Base-by-base conservation (phyloP, 1,140 invertebrate species). In the Andrena cerasifolii region DNA sequence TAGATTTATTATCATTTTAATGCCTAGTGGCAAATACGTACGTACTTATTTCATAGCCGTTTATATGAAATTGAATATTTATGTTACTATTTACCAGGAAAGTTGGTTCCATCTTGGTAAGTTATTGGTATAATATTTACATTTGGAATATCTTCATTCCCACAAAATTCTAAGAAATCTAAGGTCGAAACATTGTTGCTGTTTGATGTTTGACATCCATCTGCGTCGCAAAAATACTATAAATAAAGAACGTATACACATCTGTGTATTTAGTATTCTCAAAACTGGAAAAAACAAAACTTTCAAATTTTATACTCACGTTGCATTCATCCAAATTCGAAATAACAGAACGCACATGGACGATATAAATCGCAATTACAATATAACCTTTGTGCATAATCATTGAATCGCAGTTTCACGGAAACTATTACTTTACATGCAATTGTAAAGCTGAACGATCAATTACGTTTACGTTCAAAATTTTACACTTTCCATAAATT, bases 331-430 rank as follows among this genome's bases (percentile, higher is more conserved):
- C 14, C 28, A 0, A 0, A 5, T 26, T 16, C 18, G 8, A 18
- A 18, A 24, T 8, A 26, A 26, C 47, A 58, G 12, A 36, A 67
- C 8, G 14, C 2, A 33, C 3, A 28, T 7, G 4, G 14, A 6
- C 4, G 3, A 68, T 3, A 16, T 67, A 33, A n/a, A 67, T 16
- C 0, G 16, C 21, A 75, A 16, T 24, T 26, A 3, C n/a, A n/a
- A n/a, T 7, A 68, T 75, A 75, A 75, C 63, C 63, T 47, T 47
- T 47, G 24, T 26, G 26, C 63, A 75, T 75, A 75, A 47, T 26
- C 36, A 10, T 40, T 40, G 3, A 10, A 40, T 40, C 10, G 36
- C 36, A 40, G 10, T n/a, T n/a, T n/a, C n/a, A n/a, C n/a, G n/a
- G n/a, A n/a, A n/a, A n/a, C n/a, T n/a, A n/a, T n/a, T n/a, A 40